A percentile compares a stretch with the other conserved stretches of the same genome.
These are phyloP conservation scores for Kradibia gibbosae DNA, from an alignment of 1,140 invertebrate genomes.

Conservation along the genomic window DNA sequence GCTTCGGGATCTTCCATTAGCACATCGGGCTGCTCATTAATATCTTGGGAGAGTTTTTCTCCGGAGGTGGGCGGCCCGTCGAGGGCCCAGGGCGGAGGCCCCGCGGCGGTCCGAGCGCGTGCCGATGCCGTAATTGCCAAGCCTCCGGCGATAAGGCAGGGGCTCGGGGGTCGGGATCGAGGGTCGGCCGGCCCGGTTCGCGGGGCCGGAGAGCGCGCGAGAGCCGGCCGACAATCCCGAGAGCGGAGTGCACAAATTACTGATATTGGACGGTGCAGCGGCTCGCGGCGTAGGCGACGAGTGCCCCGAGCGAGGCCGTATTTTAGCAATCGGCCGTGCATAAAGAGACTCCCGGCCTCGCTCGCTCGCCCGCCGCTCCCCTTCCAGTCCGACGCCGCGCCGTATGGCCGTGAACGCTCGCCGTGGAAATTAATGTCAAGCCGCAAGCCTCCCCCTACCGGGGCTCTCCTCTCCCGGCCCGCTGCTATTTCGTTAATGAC, in stretches of 20 bases:
- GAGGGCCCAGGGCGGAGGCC: conserved; percentile 33
- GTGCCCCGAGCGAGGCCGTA: conserved; percentile 29
- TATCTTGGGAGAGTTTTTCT: conserved; percentile 29
- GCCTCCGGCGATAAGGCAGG: conserved; percentile 59
- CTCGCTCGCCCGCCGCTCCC: conserved; percentile 35
- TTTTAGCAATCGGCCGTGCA: conserved; percentile 37
- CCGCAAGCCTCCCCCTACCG: conserved; percentile 20
- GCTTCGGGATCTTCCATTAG: conserved; percentile 5
- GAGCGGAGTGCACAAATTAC: conserved; percentile 52
- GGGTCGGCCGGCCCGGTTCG: neutral
- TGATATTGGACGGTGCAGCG: conserved; percentile 55
- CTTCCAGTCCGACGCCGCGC: neutral
- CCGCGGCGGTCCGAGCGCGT: conserved; percentile 60
- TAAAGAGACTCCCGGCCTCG: neutral
- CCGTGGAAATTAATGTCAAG: conserved; percentile 50
- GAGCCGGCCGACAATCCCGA: conserved; percentile 38
- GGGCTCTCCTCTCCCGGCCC: conserved; percentile 6
- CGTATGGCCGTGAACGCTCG: neutral
- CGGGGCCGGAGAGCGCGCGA: neutral
- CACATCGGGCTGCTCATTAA: conserved; percentile 24
- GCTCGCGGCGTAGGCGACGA: neutral
- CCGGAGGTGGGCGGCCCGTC: conserved; percentile 52
- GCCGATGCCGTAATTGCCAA: conserved; percentile 68
- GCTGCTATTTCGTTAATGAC: conserved; percentile 48
- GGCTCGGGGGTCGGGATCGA: neutral